These are phyloP conservation scores for Heteractis magnifica DNA, from an alignment of 92 coral and sea anemone species.

Conservation along the genomic window DNA sequence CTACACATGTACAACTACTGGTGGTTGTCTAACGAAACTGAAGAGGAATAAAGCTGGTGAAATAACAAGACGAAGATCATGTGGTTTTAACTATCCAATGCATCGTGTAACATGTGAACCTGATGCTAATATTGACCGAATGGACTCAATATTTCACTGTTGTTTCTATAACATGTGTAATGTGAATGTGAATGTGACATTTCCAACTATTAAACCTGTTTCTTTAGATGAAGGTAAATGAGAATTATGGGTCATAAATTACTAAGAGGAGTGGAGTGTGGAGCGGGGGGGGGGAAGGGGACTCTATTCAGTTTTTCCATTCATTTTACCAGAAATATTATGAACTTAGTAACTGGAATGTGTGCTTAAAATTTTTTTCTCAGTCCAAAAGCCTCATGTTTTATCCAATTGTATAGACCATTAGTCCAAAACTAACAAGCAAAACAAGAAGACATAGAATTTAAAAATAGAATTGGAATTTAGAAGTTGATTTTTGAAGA, in stretches of 20 bases:
- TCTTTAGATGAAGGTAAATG: background rate
- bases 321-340: no score
- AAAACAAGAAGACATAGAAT: no score
- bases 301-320: no score
- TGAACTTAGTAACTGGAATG: no score
- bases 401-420: no score
- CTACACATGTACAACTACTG: constrained; percentile 53
- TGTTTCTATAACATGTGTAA: constrained; percentile 75
- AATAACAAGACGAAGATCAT: constrained; percentile 3
- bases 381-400: no score
- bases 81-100: constrained; percentile 17
- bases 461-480: no score
- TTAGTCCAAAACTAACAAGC: no score
- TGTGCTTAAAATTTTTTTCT: no score
- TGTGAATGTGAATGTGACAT: constrained; percentile 31
- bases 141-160: constrained; percentile 29
- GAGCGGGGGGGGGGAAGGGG: no score
- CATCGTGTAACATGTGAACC: constrained; percentile 35
- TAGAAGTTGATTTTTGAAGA: no score
- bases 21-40: constrained; percentile 42
- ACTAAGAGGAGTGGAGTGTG: no score
- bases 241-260: background rate
- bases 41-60: constrained; percentile 3
- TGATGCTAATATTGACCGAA: background rate
- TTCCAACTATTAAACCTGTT: constrained; percentile 29